Conservation (phyloP, 2,888 invertebrate genomes). For the Plagodis dolabraria region DNA sequence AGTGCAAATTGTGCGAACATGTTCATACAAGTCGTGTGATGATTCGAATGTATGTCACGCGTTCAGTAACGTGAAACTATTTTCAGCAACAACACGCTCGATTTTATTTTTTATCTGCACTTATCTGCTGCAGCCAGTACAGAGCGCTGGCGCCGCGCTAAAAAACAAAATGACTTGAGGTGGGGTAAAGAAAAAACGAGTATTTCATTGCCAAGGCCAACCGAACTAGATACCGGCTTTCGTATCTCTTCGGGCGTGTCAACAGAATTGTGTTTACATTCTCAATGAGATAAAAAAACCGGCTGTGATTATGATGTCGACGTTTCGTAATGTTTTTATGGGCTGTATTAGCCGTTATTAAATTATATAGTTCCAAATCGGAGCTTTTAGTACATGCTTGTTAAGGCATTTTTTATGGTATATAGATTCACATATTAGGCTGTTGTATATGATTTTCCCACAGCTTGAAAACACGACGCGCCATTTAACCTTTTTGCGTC, state of each 20-base stretch:
- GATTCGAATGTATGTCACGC: conserved; percentile 37
- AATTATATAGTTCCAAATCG: conserved; percentile 19
- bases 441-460: conserved; percentile 2
- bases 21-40: conserved; percentile 33
- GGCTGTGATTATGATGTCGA: conserved; percentile 31
- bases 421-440: conserved; percentile 2
- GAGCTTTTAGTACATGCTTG: conserved; percentile 15
- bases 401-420: conserved; percentile 7
- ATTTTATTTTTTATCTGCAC: conserved; percentile 41
- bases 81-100: conserved; percentile 35
- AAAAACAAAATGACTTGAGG: conserved; percentile 65
- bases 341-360: conserved; percentile 15
- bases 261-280: conserved; percentile 76
- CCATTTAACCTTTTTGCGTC: conserved; percentile 8
- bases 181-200: conserved; percentile 64
- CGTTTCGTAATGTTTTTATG: conserved; percentile 33
- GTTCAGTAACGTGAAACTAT: conserved; percentile 36
- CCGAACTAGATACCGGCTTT: conserved; percentile 76
- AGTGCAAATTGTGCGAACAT: conserved; percentile 10
- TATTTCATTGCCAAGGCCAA: conserved; percentile 84
- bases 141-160: conserved; percentile 48
- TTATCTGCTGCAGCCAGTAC: conserved; percentile 12
- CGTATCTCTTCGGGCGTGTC: conserved; percentile 72
- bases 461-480: neutral
- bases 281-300: conserved; percentile 60